These are phyloP conservation scores for Monopis laevigella DNA, from an alignment of 2,888 invertebrate species.

Conservation along the genomic window DNA sequence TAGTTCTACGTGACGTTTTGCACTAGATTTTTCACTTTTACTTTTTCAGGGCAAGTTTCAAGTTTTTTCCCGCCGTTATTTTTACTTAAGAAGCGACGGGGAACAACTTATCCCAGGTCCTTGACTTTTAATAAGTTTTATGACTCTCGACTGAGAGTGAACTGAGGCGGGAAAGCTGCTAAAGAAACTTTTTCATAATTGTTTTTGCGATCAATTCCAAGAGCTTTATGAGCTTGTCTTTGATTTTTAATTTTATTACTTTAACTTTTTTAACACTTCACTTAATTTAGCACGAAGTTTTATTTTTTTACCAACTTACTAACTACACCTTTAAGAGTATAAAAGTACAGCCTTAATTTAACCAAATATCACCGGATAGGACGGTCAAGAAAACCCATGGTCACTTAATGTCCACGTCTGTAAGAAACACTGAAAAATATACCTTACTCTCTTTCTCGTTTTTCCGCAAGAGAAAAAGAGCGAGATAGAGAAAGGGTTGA, in stretches of 20 bases:
- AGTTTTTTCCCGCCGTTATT: conserved; percentile 59
- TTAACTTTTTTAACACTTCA: too few relatives aligned
- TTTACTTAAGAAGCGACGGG: conserved; percentile 55
- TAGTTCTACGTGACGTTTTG: conserved; percentile 27
- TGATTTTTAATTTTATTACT: too few relatives aligned
- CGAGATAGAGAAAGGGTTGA: conserved; percentile 56
- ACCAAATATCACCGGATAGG: conserved; percentile 48
- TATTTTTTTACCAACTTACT: too few relatives aligned
- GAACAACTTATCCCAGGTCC: conserved; percentile 65
- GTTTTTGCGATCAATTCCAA: conserved; percentile 37
- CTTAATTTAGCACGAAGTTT: too few relatives aligned
- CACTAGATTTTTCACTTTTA: conserved; percentile 51
- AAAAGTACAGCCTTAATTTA: conserved; percentile 24
- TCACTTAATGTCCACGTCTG: conserved; percentile 44
- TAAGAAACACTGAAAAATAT: conserved; percentile 33
- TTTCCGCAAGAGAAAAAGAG: conserved; percentile 36
- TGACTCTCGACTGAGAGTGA: conserved; percentile 63
- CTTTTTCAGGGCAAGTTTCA: conserved; percentile 39
- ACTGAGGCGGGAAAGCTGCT: conserved; percentile 58
- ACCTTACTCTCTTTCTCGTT: conserved; percentile 42
- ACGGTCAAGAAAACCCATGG: conserved; percentile 39
- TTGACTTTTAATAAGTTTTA: conserved; percentile 67
- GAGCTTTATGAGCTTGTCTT: not conserved
- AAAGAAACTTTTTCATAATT: conserved; percentile 64
- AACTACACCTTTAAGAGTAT: too few relatives aligned